Conservation (phyloP, 2,888 invertebrate genomes). For the Eupithecia centaureata region DNA sequence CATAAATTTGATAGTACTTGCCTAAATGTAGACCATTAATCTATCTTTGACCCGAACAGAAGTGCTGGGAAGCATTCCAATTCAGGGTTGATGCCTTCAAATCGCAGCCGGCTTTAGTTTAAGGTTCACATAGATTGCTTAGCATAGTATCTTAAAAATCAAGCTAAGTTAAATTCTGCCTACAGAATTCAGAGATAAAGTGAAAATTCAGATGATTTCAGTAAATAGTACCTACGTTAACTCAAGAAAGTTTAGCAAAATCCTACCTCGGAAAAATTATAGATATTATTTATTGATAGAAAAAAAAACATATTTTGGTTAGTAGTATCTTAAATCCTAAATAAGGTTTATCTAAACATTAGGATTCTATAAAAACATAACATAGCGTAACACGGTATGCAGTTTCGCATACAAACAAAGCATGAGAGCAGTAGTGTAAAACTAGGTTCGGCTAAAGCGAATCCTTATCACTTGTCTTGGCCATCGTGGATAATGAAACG, state of each 20-base stretch:
- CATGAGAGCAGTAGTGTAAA: too few relatives aligned
- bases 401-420: too few relatives aligned
- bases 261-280: too few relatives aligned
- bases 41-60: slow-evolving; percentile 48
- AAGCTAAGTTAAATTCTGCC: neutral
- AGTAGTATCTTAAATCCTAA: too few relatives aligned
- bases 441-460: neutral
- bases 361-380: too few relatives aligned
- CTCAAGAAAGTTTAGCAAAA: too few relatives aligned
- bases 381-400: too few relatives aligned
- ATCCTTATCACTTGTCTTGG: neutral
- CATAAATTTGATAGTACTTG: slow-evolving; percentile 22
- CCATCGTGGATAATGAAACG: neutral
- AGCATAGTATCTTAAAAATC: neutral
- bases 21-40: slow-evolving; percentile 36
- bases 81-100: slow-evolving; percentile 49
- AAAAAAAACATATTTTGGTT: too few relatives aligned
- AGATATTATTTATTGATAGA: too few relatives aligned
- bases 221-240: neutral
- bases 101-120: slow-evolving; percentile 45
- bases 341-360: too few relatives aligned
- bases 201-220: neutral
- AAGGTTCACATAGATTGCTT: slow-evolving; percentile 26
- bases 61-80: slow-evolving; percentile 41
- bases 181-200: neutral